These are phyloP conservation scores for zebrafish (Danio rerio) DNA, from an alignment of 2,113 vertebrate species.

Conservation along the genomic window DNA sequence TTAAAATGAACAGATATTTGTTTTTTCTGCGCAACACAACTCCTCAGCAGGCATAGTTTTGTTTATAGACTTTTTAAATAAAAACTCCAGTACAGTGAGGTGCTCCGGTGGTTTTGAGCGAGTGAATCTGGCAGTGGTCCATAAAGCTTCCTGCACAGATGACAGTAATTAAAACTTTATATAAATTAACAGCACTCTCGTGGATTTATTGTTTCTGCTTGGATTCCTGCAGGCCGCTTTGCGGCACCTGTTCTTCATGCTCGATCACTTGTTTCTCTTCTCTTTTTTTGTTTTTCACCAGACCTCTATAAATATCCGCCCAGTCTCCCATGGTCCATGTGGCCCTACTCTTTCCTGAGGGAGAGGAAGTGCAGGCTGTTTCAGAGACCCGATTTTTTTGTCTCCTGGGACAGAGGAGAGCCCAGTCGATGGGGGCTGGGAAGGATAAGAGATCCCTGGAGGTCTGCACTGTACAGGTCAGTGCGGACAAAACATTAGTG, in stretches of 20 bases:
- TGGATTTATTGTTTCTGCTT: slow-evolving; percentile 6
- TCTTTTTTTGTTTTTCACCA: slow-evolving; percentile 47
- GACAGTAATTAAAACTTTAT: neutral
- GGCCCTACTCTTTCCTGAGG: slow-evolving; percentile 67
- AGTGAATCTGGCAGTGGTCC: neutral
- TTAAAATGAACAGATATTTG: too few species aligned
- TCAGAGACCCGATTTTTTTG: slow-evolving; percentile 68
- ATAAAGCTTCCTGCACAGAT: slow-evolving; percentile 2
- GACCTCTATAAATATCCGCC: slow-evolving; percentile 48
- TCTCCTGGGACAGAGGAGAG: slow-evolving; percentile 64
- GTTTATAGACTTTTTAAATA: neutral
- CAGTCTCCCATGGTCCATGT: slow-evolving; percentile 51
- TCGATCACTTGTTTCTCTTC: slow-evolving; percentile 32
- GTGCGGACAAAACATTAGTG: neutral
- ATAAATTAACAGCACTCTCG: neutral
- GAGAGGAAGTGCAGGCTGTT: slow-evolving; percentile 70
- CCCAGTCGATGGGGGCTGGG: slow-evolving; percentile 54
- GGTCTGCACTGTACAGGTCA: slow-evolving; percentile 1
- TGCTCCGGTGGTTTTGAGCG: neutral
- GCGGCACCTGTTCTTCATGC: slow-evolving; percentile 46
- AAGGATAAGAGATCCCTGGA: slow-evolving; percentile 19
- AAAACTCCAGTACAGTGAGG: neutral
- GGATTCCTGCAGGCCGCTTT: neutral
- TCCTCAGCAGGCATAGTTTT: too few species aligned
- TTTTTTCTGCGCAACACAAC: too few species aligned